Base-by-base conservation (phyloP, 2,797 vertebrate species). In the Thunnus albacares region DNA sequence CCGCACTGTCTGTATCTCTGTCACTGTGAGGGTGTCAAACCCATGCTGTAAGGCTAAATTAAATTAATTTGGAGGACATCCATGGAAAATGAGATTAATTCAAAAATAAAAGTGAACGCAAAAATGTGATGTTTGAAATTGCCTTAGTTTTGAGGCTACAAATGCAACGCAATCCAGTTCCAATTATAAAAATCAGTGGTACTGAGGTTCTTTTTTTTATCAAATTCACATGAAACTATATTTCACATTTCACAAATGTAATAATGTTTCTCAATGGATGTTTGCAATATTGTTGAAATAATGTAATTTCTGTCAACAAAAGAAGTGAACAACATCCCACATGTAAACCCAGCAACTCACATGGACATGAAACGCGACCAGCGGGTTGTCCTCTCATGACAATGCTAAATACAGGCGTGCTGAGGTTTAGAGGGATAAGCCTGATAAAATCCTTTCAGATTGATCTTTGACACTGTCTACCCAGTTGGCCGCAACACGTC, bases 371-470 rank as follows among this genome's bases (percentile, higher is more conserved):
- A 82, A 71, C 35, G 5, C 6, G 71, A 90, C 43, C 15, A 3
- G 30, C 67, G 43, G 45, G 11, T 64, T 3, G 14, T 53, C 79
- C 64, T 38, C 64, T 73, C 49, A 1, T 5, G 60, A 2, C 10
- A 49, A 26, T 62, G 81, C 87, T 82, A 64, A 83, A 85, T 33
- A 59, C 75, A 76, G 82, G 10, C 72, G 4, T 65, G 79, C 81
- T 64, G 77, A 65, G 87, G 52, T 82, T 93, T 89, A 91, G 41
- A 62, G 56, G 79, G 90, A 91, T 93, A 85, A 94, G 79, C 81
- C 64, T 12, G 45, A 69, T 81, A 55, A 84, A 73, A 87, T 84
- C 90, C 85, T 73, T 73, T 56, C 70, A 89, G 86, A 81, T 60
- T 91, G 81, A 89, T 92, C 92, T 91, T 70, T 89, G 85, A 87